These are phyloP conservation scores for Callipepla californica DNA, from an alignment of 2,113 vertebrate genomes.

Conservation along the genomic window DNA sequence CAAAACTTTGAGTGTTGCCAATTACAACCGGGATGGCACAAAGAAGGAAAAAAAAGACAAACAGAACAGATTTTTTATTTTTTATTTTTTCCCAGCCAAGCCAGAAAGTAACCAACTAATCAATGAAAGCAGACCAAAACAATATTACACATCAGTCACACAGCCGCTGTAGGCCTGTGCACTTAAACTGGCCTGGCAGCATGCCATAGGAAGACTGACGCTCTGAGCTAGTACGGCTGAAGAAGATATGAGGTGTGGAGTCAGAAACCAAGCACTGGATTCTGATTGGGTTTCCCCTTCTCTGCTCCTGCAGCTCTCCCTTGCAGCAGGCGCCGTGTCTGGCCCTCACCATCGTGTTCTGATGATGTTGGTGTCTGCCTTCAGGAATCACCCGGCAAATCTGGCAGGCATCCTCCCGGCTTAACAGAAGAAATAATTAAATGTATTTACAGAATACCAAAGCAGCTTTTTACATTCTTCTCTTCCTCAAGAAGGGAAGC, in stretches of 20 bases:
- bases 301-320: accelerated
- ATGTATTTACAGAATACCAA: not conserved
- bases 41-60: not conserved
- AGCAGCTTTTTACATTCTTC: not conserved
- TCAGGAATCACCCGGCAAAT: not conserved
- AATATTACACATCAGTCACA: not conserved
- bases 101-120: slow-evolving; percentile 1
- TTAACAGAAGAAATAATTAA: not conserved
- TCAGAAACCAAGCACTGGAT: not conserved
- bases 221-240: not conserved
- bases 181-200: not conserved
- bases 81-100: not conserved
- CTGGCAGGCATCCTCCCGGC: not conserved
- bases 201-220: not conserved
- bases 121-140: not conserved
- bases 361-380: not conserved
- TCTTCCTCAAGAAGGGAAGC: not conserved
- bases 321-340: not conserved
- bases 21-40: not conserved
- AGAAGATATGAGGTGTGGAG: not conserved
- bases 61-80: not conserved
- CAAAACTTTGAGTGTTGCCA: not conserved
- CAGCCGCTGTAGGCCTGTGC: not conserved
- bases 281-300: not conserved
- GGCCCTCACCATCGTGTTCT: not conserved